Evolutionary conservation across 2,797 vertebrate genomes (phyloP), one percentile per base, ranked within the genome.

Genomic region (Phrynocephalus vlangalii): DNA sequence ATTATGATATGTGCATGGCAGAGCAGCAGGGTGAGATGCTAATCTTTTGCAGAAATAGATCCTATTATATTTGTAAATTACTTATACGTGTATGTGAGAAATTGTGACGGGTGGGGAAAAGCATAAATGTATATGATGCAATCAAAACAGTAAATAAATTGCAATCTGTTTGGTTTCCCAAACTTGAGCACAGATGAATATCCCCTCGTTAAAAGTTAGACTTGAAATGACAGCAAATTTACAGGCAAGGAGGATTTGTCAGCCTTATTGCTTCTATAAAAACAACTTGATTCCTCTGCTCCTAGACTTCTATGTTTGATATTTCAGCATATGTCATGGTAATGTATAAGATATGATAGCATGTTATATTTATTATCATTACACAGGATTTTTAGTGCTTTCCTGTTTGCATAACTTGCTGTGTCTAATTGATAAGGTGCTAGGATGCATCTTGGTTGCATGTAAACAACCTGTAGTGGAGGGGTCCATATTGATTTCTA

Each of bases 71-170:
- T 79, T 26, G 81, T 24, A 73, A 85, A 48, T 1, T 16, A 52
- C 72, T 70, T 9, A 0, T 24, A 1, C 4, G 0, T 0, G 5
- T 16, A 8, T 18, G 1, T 75, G 88, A 68, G 87, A 78, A 84
- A 63, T 44, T 6, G 5, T 8, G 28, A 1, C 13, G 68, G 2
- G 3, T 85, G 73, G 83, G 52, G 77, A 89, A 92, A 79, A 3
- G 6, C 6, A 1, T 87, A 78, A 85, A 78, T 86, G 89, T 0
- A 0, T 56, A 0, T 1, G 70, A 0, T 1, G 9, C 56, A 1
- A 0, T 33, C 60, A 44, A 56, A 88, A 52, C 6, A 60, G 15
- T 50, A 83, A 85, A 71, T 22, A 10, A 44, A 66, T 63, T 18
- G 33, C 18, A 13, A 33, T 71, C 0, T 1, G 0, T 67, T 86